Base-by-base conservation (phyloP, 2,888 invertebrate species). In the Octodonta nipae region DNA sequence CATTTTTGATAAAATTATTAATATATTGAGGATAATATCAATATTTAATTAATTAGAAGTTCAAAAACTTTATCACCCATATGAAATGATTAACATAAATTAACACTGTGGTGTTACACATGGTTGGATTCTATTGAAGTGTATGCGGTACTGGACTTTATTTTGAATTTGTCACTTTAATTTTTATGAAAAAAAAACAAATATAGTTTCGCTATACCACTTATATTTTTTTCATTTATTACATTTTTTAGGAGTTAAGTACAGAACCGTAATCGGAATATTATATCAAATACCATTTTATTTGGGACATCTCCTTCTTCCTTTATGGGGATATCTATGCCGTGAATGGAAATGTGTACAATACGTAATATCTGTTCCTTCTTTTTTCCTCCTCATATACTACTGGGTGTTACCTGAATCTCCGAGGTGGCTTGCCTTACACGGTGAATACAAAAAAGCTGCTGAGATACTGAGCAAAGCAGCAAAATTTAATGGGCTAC, bases 361-460 rank as follows among this genome's bases (percentile, higher is more conserved):
- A 51, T 47, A 70, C 10, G 64, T 66, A 3, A 65, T 72, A 25
- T 68, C 70, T 1, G 37, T 68, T n/a, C 73, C 74, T 2, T 68
- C 73, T 0, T 44, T 74, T 16, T 44, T 82, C 22, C 63, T 78
- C 4, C 54, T 73, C 20, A 56, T 65, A 0, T 77, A 72, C 42
- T 75, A 71, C 47, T 78, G 75, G 70, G 49, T 79, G 5, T 60
- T 82, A 34, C 81, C 82, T 0, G 84, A 84, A 61, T 82, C 82
- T 2, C 82, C 84, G 0, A 67, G 83, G 33, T 84, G 83, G 83
- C 61, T 83, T 4, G 66, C 81, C 26, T 73, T 77, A 7, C 69
- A 72, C 2, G 79, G 79, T 1, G 67, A 65, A 38, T 65, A 69
- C 30, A 70, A 72, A 14, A 64, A 71, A 45, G 76, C 82, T 0